phyloP scores from a whole-genome alignment of 2,888 invertebrate genomes.

The Lithophane socia region DNA sequence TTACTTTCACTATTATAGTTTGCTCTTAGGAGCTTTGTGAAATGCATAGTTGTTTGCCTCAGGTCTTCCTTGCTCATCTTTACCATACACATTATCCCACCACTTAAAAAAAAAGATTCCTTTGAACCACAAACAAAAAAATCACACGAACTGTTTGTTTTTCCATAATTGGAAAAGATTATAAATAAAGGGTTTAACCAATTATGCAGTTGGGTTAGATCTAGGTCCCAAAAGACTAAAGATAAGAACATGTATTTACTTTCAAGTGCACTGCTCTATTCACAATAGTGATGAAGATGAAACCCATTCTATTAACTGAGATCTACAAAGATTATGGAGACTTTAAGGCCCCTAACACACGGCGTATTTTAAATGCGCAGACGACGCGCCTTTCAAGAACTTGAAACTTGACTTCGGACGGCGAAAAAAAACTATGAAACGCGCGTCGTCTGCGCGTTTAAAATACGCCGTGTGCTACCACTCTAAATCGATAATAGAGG shows the following conservation, averaged over 20 bases:
- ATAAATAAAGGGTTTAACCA: not conserved
- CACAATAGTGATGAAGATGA: not conserved
- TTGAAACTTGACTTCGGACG: no score
- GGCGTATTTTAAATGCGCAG: no score
- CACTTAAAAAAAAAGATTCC: not conserved
- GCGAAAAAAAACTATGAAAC: no score
- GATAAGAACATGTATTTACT: not conserved
- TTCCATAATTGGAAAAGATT: not conserved
- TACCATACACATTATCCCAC: not conserved
- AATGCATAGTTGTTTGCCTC: not conserved
- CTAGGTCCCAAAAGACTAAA: not conserved
- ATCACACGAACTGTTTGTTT: not conserved
- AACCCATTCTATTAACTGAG: not conserved
- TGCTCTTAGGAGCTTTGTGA: not conserved
- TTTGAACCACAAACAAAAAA: not conserved
- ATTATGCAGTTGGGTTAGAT: no score
- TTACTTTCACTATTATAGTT: constrained; percentile 4
- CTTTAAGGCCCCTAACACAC: no score
- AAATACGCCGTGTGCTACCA: no score
- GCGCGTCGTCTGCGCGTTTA: no score
- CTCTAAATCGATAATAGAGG: not conserved
- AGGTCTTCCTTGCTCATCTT: not conserved
- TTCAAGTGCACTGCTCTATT: not conserved
- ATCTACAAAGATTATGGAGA: not conserved
- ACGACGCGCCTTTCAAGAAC: no score